Evolutionary conservation across 2,888 invertebrate species (phyloP), one percentile per base, ranked within the genome.

Genomic region (Agriopis leucophaearia): DNA sequence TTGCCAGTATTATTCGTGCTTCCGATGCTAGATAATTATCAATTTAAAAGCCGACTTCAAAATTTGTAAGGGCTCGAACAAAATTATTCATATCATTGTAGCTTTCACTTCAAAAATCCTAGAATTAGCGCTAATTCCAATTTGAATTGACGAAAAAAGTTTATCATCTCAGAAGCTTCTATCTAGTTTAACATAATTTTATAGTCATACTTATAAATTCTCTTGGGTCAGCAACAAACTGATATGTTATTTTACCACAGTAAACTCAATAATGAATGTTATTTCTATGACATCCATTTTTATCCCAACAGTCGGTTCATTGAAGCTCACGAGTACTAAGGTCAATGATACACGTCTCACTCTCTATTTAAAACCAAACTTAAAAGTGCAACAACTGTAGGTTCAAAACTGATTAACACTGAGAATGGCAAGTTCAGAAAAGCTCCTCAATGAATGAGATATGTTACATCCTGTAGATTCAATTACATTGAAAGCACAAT

Each of bases 381-480:
- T 72, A 85, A 80, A 64, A 45, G 8, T 56, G 51, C 27, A 15
- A 40, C 7, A 10, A 10, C 15, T 54, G 68, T 80, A 83, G 72
- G 79, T 74, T 58, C 72, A 80, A 73, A 77, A 59, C 68, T 55
- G 70, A 62, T 70, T 54, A 69, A 61, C 61, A 64, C 52, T 74
- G 58, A 70, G 64, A 71, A 74, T 78, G 71, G 76, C 73, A 81
- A 81, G 82, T 82, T 81, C 84, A 84, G 84, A 85, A 89, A 89
- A 86, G 86, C 85, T 88, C 83, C 85, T 88, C 84, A 89, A 88
- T 88, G 87, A 81, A 80, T 83, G 82, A 87, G 87, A 92, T 91
- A 86, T 87, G 89, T 81, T 84, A 87, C 91, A 90, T 92, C 92
- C 92, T 92, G 91, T 84, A 84, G 89, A 84, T 88, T 90, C 86